phyloP scores from a whole-genome alignment of 2,888 invertebrate species.

The Drosophila kambysellisi region DNA sequence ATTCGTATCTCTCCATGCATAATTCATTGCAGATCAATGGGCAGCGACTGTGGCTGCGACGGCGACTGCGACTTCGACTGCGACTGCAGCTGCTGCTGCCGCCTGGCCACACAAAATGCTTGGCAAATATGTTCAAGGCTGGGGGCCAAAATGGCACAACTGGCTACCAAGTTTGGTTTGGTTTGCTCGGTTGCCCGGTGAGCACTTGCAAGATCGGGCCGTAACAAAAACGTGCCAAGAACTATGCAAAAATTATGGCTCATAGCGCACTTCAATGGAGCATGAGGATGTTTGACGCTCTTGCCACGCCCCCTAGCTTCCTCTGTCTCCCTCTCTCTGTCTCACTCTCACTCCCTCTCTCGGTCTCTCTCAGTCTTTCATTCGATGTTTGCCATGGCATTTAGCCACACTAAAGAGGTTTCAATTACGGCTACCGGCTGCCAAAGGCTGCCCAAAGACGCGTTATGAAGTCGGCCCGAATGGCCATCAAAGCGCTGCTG shows the following conservation, averaged over 20 bases:
- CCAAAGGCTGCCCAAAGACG: conserved; percentile 54
- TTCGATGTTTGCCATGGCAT: conserved; percentile 55
- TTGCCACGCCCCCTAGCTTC: conserved; percentile 5
- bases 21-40: conserved; percentile 78
- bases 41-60: conserved; percentile 29
- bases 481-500: conserved; percentile 70
- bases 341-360: not conserved
- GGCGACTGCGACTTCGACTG: not conserved
- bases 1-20: conserved; percentile 70
- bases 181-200: not conserved
- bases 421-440: conserved; percentile 72
- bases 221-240: conserved; percentile 73
- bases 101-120: conserved; percentile 74
- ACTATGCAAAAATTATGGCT: conserved; percentile 79
- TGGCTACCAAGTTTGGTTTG: conserved; percentile 64
- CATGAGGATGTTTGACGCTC: conserved; percentile 51
- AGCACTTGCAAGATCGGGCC: conserved; percentile 54
- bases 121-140: conserved; percentile 71
- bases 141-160: conserved; percentile 65
- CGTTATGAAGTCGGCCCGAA: conserved; percentile 42
- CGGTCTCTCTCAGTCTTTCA: not conserved
- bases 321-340: not conserved
- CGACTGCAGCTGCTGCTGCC: conserved; percentile 3
- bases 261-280: conserved; percentile 67
- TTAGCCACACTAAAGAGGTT: conserved; percentile 81